Percentiles rank a stretch among this genome's conserved stretches.
Evolutionary conservation across 2,113 vertebrate genomes (phyloP).

Genomic region (Aramus guarauna): DNA sequence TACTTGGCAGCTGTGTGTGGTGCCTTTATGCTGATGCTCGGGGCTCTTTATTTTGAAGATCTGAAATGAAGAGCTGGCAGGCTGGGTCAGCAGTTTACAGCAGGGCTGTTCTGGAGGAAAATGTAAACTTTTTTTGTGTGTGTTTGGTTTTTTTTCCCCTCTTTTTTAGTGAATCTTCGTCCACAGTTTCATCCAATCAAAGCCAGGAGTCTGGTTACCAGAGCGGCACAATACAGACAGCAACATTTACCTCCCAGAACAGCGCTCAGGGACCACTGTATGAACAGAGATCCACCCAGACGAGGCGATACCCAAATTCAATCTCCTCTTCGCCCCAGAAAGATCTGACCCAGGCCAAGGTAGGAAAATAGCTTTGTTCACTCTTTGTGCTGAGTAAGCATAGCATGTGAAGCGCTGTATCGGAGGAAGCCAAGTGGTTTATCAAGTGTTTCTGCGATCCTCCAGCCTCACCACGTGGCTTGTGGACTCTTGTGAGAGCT

Average conservation of each 20-base stretch:
- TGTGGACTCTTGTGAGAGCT: background rate
- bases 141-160: no score
- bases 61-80: background rate
- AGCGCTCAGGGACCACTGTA: constrained; percentile 86
- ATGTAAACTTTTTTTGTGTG: background rate
- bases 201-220: constrained; percentile 84
- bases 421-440: accelerated
- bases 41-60: background rate
- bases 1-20: background rate
- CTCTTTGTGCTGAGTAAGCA: background rate
- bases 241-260: constrained; percentile 83
- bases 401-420: background rate
- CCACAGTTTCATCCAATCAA: constrained; percentile 86
- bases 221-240: constrained; percentile 76
- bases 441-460: background rate
- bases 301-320: constrained; percentile 87
- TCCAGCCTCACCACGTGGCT: background rate
- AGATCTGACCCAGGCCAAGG: constrained; percentile 91
- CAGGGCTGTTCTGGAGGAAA: background rate
- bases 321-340: constrained; percentile 93
- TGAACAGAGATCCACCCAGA: constrained; percentile 91
- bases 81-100: background rate
- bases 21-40: background rate
- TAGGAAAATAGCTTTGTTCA: constrained; percentile 29
- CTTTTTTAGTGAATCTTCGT: constrained; percentile 82